phyloP scores from a whole-genome alignment of 2,113 vertebrate species.

The Rhombomys opimus region DNA sequence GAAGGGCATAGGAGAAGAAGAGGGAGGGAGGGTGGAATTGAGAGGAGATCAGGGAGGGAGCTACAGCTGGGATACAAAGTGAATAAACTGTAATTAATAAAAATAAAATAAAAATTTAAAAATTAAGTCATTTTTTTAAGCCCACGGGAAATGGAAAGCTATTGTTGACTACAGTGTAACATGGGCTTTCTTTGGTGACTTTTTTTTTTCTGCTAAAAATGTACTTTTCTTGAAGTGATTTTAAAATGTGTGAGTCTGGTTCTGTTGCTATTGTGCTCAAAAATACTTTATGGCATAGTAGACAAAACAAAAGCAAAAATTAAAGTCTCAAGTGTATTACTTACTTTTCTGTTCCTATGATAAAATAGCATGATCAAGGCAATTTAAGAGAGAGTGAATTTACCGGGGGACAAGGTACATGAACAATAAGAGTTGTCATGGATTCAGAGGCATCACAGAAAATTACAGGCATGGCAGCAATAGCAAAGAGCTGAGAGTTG shows the following conservation, averaged over 20 bases:
- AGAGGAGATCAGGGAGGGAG: too few species aligned
- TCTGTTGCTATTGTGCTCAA: not conserved
- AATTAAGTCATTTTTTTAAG: not conserved
- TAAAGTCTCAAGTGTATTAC: not conserved
- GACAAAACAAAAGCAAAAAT: not conserved
- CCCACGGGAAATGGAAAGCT: not conserved
- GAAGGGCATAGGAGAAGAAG: too few species aligned
- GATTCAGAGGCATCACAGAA: not conserved
- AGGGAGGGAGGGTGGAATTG: too few species aligned
- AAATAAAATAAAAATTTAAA: not conserved
- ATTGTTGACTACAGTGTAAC: not conserved
- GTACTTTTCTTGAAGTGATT: not conserved
- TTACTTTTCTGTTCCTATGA: not conserved
- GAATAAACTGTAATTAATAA: too few species aligned
- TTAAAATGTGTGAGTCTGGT: not conserved
- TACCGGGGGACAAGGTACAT: not conserved
- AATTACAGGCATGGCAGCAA: not conserved
- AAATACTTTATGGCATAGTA: not conserved
- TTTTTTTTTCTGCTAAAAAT: not conserved
- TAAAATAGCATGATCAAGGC: not conserved
- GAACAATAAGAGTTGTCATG: not conserved
- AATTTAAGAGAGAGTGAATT: not conserved
- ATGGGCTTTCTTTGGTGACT: not conserved
- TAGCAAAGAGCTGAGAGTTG: not conserved
- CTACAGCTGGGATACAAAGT: too few species aligned